Conservation (phyloP, 1,140 invertebrate genomes). For the Rhopalosiphum padi region DNA sequence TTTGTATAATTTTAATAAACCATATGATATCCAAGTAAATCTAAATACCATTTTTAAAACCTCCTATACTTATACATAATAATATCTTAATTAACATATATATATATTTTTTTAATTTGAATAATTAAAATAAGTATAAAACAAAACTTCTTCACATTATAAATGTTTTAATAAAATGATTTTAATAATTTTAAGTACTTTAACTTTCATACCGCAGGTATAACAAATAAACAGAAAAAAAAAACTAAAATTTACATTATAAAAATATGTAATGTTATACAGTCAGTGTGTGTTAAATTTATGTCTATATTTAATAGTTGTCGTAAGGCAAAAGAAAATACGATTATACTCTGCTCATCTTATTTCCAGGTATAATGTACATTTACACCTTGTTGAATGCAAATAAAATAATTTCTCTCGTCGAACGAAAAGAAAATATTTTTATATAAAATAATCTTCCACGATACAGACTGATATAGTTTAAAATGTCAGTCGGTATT, state of each 20-base stretch:
- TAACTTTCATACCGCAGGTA: not conserved
- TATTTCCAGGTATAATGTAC: not conserved
- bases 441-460: not conserved
- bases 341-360: not conserved
- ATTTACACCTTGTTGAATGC: not conserved
- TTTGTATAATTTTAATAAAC: not conserved
- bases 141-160: not conserved
- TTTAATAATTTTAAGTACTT: not conserved
- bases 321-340: not conserved
- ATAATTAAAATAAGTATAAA: not conserved
- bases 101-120: not conserved
- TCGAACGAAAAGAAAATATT: not conserved
- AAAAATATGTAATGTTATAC: not conserved
- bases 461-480: not conserved
- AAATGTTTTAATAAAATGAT: not conserved
- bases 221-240: not conserved
- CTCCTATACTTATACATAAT: not conserved
- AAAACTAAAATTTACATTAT: not conserved
- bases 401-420: not conserved
- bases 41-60: not conserved
- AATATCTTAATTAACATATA: not conserved
- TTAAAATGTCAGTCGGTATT: not conserved
- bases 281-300: not conserved
- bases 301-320: not conserved
- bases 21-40: not conserved